A percentile compares a stretch with the other conserved stretches of the same genome.
Evolutionary conservation across 2,113 vertebrate species (phyloP).

Genomic region (Protobothrops mucrosquamatus): DNA sequence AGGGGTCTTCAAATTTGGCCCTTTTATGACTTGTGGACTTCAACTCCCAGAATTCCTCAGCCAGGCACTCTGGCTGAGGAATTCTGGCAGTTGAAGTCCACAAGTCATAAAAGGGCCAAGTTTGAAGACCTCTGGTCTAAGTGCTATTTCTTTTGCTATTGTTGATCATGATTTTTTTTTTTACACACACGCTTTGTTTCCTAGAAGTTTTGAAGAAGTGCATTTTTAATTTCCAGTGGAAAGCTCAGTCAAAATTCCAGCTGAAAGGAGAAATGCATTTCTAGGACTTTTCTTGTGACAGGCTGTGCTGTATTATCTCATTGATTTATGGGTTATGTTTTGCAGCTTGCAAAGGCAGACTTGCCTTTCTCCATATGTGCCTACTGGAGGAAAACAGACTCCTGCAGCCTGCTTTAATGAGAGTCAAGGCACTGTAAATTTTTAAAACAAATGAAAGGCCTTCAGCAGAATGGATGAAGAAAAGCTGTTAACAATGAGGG

Average conservation of each 20-base stretch:
- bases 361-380: constrained; percentile 30
- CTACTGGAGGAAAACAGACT: constrained; percentile 20
- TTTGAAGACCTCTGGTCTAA: background rate
- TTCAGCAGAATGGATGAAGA: constrained; percentile 19
- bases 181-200: background rate
- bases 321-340: constrained; percentile 42
- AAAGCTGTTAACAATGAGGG: constrained; percentile 25
- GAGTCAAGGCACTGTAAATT: constrained; percentile 34
- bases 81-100: too few relatives aligned
- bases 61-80: too few relatives aligned
- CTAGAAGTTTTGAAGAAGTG: background rate
- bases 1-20: too few relatives aligned
- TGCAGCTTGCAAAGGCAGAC: constrained; percentile 22
- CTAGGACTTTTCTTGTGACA: constrained; percentile 17
- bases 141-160: background rate
- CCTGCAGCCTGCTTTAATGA: constrained; percentile 21
- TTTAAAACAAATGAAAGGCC: background rate
- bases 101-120: too few relatives aligned
- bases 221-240: constrained; percentile 24
- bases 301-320: constrained; percentile 2
- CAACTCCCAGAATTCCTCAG: too few relatives aligned
- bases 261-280: background rate
- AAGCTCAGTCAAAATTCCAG: background rate
- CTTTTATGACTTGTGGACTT: too few relatives aligned
- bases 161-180: background rate